Percentiles rank a stretch among this genome's conserved stretches.
Conservation (phyloP, 2,797 vertebrate species). For the Mus caroli region DNA sequence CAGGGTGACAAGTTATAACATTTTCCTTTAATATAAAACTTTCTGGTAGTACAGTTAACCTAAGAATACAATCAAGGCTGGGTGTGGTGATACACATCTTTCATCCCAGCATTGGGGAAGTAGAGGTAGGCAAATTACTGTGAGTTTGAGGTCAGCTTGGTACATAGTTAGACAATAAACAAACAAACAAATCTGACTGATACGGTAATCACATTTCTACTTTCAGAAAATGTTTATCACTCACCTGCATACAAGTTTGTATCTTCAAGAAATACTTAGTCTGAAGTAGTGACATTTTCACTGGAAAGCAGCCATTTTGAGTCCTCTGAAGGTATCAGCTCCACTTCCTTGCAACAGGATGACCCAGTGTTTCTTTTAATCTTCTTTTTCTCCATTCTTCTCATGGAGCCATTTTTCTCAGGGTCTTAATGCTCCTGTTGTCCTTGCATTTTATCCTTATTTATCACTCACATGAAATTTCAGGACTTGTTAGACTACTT, state of each 20-base stretch:
- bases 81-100: background rate
- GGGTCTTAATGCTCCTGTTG: background rate
- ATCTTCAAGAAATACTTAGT: constrained; percentile 1
- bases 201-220: background rate
- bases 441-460: background rate
- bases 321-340: background rate
- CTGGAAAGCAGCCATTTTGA: background rate
- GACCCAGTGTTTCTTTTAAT: constrained; percentile 25
- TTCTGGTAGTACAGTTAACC: background rate
- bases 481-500: background rate
- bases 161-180: background rate
- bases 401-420: background rate
- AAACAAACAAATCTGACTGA: background rate
- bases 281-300: background rate
- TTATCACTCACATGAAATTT: background rate
- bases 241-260: background rate
- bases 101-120: background rate
- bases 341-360: background rate
- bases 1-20: constrained; percentile 31
- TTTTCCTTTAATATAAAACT: constrained; percentile 22
- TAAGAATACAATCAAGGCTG: background rate
- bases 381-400: background rate
- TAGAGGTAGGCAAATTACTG: background rate
- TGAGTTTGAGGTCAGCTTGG: background rate
- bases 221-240: constrained; percentile 35